Percentiles rank a stretch among this genome's conserved stretches.
Conservation (phyloP, 2,113 vertebrate species). For the Chaetorhynchus papuensis region DNA sequence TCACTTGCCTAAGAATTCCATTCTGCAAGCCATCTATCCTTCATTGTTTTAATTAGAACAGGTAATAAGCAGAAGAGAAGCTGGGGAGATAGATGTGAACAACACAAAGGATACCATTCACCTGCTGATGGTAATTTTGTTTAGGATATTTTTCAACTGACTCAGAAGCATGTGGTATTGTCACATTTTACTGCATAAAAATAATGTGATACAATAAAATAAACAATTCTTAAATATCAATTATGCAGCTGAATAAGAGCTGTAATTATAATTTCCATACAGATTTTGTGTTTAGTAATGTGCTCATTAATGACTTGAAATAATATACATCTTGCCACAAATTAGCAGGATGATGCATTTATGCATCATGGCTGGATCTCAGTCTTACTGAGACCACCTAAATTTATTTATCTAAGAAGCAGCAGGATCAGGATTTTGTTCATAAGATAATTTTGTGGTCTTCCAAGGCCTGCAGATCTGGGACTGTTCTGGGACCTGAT, state of each 20-base stretch:
- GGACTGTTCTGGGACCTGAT: not conserved
- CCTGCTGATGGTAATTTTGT: slow-evolving; percentile 17
- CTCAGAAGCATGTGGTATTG: slow-evolving; percentile 9
- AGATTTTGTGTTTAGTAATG: not conserved
- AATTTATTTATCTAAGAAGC: slow-evolving; percentile 13
- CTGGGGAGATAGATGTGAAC: not conserved
- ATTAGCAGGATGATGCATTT: not conserved
- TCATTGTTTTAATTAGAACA: not conserved
- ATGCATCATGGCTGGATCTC: not conserved
- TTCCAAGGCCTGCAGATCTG: not conserved
- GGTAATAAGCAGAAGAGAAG: not conserved
- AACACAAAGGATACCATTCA: not conserved
- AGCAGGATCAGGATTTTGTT: not conserved
- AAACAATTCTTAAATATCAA: not conserved
- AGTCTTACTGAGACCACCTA: not conserved
- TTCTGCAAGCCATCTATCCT: not conserved
- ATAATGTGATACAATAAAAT: not conserved
- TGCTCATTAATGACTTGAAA: not conserved
- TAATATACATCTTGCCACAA: not conserved
- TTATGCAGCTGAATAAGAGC: not conserved
- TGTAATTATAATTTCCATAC: not conserved
- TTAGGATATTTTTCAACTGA: not conserved
- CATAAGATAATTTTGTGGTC: not conserved
- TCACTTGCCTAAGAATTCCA: not conserved
- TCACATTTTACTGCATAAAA: not conserved